Evolutionary conservation across 2,888 invertebrate genomes (phyloP).

Genomic region (Polydrusus cervinus): DNA sequence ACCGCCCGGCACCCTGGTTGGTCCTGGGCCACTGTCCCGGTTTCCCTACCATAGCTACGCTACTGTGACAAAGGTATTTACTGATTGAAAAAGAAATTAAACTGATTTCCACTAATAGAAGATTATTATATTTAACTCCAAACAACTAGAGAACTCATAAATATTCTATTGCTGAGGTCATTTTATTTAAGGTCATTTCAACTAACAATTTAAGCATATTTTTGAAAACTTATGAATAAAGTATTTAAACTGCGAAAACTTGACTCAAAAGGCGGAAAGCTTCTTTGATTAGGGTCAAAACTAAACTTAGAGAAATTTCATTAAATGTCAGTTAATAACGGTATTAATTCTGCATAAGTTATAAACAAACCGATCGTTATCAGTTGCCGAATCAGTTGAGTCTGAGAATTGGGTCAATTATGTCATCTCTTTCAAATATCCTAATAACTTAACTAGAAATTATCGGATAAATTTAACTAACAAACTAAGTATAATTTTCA

Average conservation of each 20-base stretch:
- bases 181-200: constrained; percentile 12
- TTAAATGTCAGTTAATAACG: constrained; percentile 15
- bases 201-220: constrained; percentile 18
- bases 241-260: constrained; percentile 5
- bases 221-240: constrained; percentile 12
- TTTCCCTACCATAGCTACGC: too few relatives aligned
- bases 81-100: too few relatives aligned
- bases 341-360: constrained; percentile 8
- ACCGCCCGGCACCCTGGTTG: too few relatives aligned
- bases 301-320: constrained; percentile 17
- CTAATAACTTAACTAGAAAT: too few relatives aligned
- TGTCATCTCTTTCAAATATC: neutral
- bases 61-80: too few relatives aligned
- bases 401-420: neutral
- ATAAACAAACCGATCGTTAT: constrained; percentile 9
- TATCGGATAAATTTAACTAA: neutral
- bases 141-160: too few relatives aligned
- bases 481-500: too few relatives aligned
- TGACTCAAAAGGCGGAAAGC: constrained; percentile 12
- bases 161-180: neutral
- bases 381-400: neutral
- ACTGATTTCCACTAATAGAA: too few relatives aligned
- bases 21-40: too few relatives aligned
- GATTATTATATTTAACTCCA: too few relatives aligned
- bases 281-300: constrained; percentile 18